Evolutionary conservation across 2,888 invertebrate genomes (phyloP).

Genomic region (Tinea trinotella): DNA sequence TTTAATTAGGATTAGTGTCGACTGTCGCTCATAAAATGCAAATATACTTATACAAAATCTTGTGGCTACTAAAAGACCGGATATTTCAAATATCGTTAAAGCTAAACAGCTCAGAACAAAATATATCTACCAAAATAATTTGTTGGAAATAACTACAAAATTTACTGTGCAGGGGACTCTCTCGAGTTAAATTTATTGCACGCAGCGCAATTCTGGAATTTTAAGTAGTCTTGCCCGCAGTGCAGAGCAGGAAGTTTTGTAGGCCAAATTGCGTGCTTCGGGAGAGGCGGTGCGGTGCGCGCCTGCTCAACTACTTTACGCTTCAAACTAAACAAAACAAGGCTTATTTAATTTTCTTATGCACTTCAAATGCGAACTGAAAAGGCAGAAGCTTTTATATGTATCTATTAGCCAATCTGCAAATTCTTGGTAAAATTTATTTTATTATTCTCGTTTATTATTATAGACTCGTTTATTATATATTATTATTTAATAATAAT

Average conservation of each 20-base stretch:
- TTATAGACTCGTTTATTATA: no score
- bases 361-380: not conserved
- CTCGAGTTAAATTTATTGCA: slow-evolving; percentile 55
- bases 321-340: slow-evolving; percentile 9
- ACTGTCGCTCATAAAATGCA: no score
- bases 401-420: no score
- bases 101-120: slow-evolving; percentile 13
- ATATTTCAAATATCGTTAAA: slow-evolving; percentile 6
- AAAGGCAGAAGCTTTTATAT: not conserved
- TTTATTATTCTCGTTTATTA: no score
- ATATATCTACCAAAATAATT: slow-evolving; percentile 43
- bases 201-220: slow-evolving; percentile 56
- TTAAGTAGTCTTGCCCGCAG: slow-evolving; percentile 47
- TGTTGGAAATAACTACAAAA: slow-evolving; percentile 53
- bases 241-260: slow-evolving; percentile 33
- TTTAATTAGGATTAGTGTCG: no score
- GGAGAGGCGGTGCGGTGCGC: not conserved
- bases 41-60: no score
- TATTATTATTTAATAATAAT: no score
- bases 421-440: no score
- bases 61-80: no score
- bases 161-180: slow-evolving; percentile 44
- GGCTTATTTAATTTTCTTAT: slow-evolving; percentile 16
- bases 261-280: slow-evolving; percentile 12
- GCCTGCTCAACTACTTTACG: not conserved